Evolutionary conservation across 2,888 invertebrate genomes (phyloP), one percentile per base, ranked within the genome.

Genomic region (Tuberolachnus salignus): DNA sequence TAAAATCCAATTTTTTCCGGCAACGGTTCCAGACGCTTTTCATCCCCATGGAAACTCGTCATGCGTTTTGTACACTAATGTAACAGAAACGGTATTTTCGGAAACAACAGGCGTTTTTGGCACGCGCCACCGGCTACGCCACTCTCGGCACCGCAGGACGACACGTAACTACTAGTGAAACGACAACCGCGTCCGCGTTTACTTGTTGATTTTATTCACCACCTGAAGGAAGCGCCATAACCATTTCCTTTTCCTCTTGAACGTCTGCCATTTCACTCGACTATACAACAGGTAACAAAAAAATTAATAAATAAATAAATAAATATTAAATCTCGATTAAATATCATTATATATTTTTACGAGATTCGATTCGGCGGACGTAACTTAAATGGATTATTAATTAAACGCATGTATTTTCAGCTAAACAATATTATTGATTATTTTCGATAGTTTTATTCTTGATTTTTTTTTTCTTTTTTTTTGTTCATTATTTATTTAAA

Each of bases 91-190:
- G 23, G 73, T 63, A 64, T 74, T 74, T 74, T 64, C 73, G 53
- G 73, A 53, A 74, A 74, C 73, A 74, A 74, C 73, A 74, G 73
- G 73, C 73, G 73, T 74, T 74, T 74, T 74, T 74, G 73, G 73
- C 64, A 64, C 73, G 73, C 73, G 73, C 73, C 73, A 74, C 73
- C 73, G 21, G 73, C 63, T 53, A 74, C 73, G 73, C 73, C 64
- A 74, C 73, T 64, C 73, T 74, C 73, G 73, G 73, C 73, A n/a
- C 42, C 16, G 53, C 53, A 63, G 53, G 51, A 21, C 72, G 61
- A 10, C 34, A 19, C 63, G 63, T 42, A 64, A 64, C 72, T 74
- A 74, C 72, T 74, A 74, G 73, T 74, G 64, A 44, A 64, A 74
- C 73, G 64, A 44, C 73, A 64, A 64, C 73, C 44, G 73, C 73